phyloP scores from a whole-genome alignment of 2,888 invertebrate species.

The Chalcis sispes region DNA sequence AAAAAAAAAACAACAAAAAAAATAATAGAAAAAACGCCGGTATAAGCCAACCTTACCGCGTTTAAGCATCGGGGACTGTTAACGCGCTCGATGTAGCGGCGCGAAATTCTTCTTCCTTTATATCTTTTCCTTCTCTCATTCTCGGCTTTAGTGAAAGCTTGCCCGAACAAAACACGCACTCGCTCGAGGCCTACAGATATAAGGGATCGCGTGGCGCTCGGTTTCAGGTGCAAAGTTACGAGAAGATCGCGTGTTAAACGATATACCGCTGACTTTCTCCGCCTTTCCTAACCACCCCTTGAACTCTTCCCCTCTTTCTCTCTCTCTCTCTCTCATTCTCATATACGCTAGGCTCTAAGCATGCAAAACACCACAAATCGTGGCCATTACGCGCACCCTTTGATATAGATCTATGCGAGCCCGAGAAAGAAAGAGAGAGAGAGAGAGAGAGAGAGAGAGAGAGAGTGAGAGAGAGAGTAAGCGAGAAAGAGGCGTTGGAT shows the following conservation, averaged over 20 bases:
- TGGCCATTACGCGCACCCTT: conserved; percentile 55
- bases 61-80: conserved; percentile 4
- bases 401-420: conserved; percentile 51
- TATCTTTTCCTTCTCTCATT: too few species aligned
- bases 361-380: conserved; percentile 56
- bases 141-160: background rate
- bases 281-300: background rate
- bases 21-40: background rate
- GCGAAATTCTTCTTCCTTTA: too few species aligned
- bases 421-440: background rate
- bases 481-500: background rate
- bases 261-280: conserved; percentile 60
- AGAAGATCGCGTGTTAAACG: conserved; percentile 74
- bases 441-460: background rate
- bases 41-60: background rate
- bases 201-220: conserved; percentile 57
- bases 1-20: background rate
- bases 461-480: background rate
- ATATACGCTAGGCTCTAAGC: conserved; percentile 2
- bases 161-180: background rate
- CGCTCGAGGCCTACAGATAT: conserved; percentile 8
- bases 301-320: background rate
- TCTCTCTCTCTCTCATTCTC: background rate
- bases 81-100: background rate
- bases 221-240: conserved; percentile 70